Base-by-base conservation (phyloP, 2,113 vertebrate genomes). In the Cottus gobio region DNA sequence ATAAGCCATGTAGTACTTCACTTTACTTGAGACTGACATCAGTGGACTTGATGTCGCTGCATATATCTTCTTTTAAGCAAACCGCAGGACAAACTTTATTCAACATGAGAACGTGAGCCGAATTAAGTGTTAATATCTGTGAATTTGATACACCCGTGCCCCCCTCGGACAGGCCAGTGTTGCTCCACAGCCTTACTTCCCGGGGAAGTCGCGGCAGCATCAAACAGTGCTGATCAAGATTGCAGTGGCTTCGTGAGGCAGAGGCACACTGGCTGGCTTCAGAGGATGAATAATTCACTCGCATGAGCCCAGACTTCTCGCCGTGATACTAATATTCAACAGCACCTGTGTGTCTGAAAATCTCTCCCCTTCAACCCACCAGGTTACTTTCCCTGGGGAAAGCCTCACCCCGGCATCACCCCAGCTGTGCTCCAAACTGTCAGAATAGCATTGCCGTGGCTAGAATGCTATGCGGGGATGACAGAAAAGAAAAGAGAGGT, bases 241-340 rank as follows among this genome's bases (percentile, higher is more conserved):
- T 31, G 73, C 75, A 28, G 87, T 74, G 80, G 64, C 79, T 77
- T 16, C 70, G 75, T 65, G 82, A 80, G 80, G 80, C 80, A 82
- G 83, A 72, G 71, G 75, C 75, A 82, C 66, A 60, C 76, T 8
- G 80, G 66, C 78, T 74, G 37, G 77, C 67, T 84, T 85, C 85
- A 80, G 77, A 84, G 44, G 77, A 92, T 92, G 91, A 93, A 93
- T 93, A 86, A 93, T 91, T 93, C 84, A 91, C 85, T 88, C 78
- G 83, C 81, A 26, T 26, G 87, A 87, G 88, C 72, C 82, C 81
- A 72, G 82, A 79, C 76, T 86, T 82, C 70, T 85, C 80, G 71
- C 77, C 60, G 64, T 71, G 84, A 88, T 77, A 87, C 89, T 86
- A 85, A 92, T 90, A 92, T 92, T 91, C 86, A 92, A 31, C 89